Percentiles rank a stretch among this genome's conserved stretches.
These are phyloP conservation scores for Sycobia sp. DNA, from an alignment of 1,140 invertebrate genomes.

Conservation along the genomic window DNA sequence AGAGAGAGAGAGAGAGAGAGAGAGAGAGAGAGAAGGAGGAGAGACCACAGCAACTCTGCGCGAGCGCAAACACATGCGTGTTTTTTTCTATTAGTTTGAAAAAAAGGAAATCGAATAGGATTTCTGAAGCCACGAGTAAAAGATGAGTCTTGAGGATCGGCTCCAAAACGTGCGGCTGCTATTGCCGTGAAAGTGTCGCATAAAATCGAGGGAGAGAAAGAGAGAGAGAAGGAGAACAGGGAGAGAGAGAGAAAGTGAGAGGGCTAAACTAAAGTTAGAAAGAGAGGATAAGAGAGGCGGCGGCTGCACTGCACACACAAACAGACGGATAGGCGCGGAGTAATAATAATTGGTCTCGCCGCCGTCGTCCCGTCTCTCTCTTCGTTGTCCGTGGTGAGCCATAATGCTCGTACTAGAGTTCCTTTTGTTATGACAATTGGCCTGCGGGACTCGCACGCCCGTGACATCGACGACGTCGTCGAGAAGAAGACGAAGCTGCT, in stretches of 20 bases:
- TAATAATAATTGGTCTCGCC: constrained; percentile 19
- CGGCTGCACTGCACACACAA: constrained; percentile 6
- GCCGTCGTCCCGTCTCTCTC: constrained; percentile 6
- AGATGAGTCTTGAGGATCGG: constrained; percentile 7
- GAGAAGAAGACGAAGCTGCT: neutral
- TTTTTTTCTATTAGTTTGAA: neutral
- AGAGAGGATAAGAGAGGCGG: constrained; percentile 7
- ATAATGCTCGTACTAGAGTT: constrained; percentile 14
- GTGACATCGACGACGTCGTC: constrained; percentile 7
- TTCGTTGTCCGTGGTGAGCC: constrained; percentile 10
- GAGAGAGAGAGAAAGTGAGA: neutral
- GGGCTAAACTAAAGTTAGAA: neutral
- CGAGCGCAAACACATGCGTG: neutral
- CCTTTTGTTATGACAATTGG: constrained; percentile 29
- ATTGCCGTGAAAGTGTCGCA: constrained; percentile 12
- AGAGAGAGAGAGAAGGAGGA: neutral
- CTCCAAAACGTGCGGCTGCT: constrained; percentile 13
- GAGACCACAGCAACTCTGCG: neutral
- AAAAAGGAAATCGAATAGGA: no score
- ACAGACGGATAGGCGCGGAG: neutral
- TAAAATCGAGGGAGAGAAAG: neutral
- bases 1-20: neutral
- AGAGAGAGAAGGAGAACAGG: neutral
- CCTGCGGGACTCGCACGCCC: constrained; percentile 1
- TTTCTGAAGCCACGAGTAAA: no score